Percentiles rank a stretch among this genome's conserved stretches.
Evolutionary conservation across 1,140 invertebrate genomes (phyloP).

Genomic region (Drosophila nigrodunni): DNA sequence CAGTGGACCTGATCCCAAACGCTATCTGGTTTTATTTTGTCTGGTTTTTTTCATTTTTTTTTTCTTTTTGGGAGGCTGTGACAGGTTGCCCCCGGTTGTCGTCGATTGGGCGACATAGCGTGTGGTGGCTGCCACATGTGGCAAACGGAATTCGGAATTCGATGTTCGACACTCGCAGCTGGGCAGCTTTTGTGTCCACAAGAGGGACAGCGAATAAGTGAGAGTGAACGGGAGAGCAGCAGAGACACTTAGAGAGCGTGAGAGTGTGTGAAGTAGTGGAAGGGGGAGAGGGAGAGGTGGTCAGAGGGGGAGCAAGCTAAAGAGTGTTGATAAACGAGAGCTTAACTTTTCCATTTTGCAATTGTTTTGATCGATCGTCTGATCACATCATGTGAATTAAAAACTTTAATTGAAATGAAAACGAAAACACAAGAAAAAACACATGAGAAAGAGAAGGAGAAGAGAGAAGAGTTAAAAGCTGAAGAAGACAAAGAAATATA

Average conservation of each 20-base stretch:
- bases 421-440: constrained; percentile 15
- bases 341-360: constrained; percentile 34
- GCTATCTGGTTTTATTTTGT: neutral
- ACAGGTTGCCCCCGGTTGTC: constrained; percentile 62
- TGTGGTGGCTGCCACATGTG: constrained; percentile 13
- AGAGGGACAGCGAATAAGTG: no score
- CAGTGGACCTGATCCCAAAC: constrained; percentile 4
- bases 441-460: neutral
- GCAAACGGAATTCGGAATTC: constrained; percentile 41
- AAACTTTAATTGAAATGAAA: constrained; percentile 42
- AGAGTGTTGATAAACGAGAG: neutral
- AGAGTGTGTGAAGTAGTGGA: neutral
- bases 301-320: neutral
- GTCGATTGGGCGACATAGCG: constrained; percentile 47
- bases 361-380: constrained; percentile 34
- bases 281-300: neutral
- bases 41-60: constrained; percentile 7
- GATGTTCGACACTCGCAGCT: constrained; percentile 46
- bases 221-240: neutral
- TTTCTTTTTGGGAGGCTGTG: constrained; percentile 45
- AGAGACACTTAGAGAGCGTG: no score
- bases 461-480: neutral
- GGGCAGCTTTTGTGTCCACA: constrained; percentile 10
- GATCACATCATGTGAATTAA: constrained; percentile 20
- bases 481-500: neutral